A percentile compares a stretch with the other conserved stretches of the same genome.
These are phyloP conservation scores for Batillaria attramentaria DNA, from an alignment of 1,140 invertebrate genomes.

Conservation along the genomic window DNA sequence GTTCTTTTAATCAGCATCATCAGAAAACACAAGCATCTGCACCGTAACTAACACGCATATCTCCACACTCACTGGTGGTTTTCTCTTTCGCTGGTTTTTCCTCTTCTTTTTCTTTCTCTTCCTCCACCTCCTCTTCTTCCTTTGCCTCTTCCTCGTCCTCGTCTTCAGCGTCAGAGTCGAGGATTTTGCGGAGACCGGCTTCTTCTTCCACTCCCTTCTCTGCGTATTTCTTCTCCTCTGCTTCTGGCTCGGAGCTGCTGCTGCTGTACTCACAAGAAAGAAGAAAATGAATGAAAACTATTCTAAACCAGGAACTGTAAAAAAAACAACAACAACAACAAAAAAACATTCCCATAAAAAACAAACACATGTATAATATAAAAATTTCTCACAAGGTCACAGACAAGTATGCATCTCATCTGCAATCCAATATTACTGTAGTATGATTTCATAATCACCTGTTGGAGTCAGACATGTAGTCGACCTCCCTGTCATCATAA, in stretches of 20 bases:
- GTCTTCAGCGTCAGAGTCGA: conserved; percentile 91
- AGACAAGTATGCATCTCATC: too few species aligned
- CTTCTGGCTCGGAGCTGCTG: conserved; percentile 52
- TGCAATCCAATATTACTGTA: too few species aligned
- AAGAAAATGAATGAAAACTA: too few species aligned
- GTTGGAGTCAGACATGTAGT: conserved; percentile 74
- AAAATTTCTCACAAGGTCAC: too few species aligned
- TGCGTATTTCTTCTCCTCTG: conserved; percentile 78
- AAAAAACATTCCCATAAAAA: too few species aligned
- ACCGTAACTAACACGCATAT: not conserved
- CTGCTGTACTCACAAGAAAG: conserved; percentile 23
- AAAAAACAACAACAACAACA: too few species aligned
- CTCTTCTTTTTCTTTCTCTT: conserved; percentile 57
- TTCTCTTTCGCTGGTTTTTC: conserved; percentile 52
- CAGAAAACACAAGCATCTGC: not conserved
- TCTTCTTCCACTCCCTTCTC: conserved; percentile 90
- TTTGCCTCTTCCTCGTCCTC: conserved; percentile 76
- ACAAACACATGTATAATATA: too few species aligned
- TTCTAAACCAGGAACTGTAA: too few species aligned
- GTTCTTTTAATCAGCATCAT: not conserved
- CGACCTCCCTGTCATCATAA: conserved; percentile 90
- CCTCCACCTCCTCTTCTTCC: conserved; percentile 65
- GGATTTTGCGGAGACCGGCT: conserved; percentile 87
- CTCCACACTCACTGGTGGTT: conserved; percentile 34
- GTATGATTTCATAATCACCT: conserved; percentile 48